These are phyloP conservation scores for Halcyon malimbica DNA, from an alignment of 2,113 vertebrate genomes.

Conservation along the genomic window DNA sequence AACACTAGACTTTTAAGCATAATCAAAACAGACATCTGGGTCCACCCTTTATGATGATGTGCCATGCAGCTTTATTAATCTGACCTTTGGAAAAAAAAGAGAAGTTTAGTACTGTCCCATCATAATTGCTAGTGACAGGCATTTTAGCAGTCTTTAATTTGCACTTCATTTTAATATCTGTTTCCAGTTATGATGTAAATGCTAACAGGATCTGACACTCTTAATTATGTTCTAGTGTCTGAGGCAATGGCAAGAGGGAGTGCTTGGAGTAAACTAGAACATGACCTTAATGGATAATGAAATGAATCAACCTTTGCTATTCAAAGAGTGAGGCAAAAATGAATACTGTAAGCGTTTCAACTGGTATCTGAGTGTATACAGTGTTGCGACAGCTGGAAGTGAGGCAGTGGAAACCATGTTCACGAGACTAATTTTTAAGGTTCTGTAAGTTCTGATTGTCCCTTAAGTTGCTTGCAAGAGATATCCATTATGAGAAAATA, in stretches of 20 bases:
- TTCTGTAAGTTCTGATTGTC: background rate
- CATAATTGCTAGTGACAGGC: constrained; percentile 81
- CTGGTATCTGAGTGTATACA: background rate
- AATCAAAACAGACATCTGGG: constrained; percentile 82
- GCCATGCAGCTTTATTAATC: constrained; percentile 80
- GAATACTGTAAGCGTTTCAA: constrained; percentile 12
- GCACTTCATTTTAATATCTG: constrained; percentile 75
- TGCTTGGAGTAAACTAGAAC: constrained; percentile 14
- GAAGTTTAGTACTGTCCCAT: constrained; percentile 75
- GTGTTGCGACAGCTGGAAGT: background rate
- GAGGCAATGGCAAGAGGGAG: background rate
- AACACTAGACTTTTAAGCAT: constrained; percentile 45
- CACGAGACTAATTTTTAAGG: background rate
- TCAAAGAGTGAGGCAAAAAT: constrained; percentile 3
- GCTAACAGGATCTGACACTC: constrained; percentile 61
- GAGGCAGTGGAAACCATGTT: background rate
- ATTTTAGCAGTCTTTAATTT: constrained; percentile 78
- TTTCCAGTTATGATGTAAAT: constrained; percentile 60
- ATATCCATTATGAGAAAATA: background rate
- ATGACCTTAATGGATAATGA: constrained; percentile 29
- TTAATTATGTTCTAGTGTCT: constrained; percentile 6
- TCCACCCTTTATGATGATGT: constrained; percentile 85
- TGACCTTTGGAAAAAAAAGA: constrained; percentile 82
- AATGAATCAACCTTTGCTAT: background rate
- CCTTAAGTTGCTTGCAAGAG: background rate